These are phyloP conservation scores for Eucriotettix oculatus DNA, from an alignment of 2,888 invertebrate genomes.

Conservation along the genomic window DNA sequence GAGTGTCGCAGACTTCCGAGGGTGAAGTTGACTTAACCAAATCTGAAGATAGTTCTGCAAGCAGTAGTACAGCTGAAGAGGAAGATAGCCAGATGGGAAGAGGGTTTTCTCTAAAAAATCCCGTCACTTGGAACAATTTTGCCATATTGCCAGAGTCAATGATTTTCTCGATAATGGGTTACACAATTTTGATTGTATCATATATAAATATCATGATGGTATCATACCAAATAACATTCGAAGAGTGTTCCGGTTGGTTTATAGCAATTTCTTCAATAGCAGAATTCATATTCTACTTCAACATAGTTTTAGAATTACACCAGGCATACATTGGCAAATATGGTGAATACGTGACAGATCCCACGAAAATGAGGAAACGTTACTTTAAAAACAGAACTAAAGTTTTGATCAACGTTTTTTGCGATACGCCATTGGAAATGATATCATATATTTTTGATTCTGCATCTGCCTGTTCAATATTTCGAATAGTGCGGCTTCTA, in stretches of 20 bases:
- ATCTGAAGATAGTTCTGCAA: neutral
- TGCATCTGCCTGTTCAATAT: too few species aligned
- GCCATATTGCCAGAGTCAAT: neutral
- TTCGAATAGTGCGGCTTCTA: neutral
- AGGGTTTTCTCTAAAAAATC: neutral
- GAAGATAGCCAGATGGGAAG: neutral
- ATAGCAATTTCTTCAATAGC: neutral
- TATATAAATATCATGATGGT: neutral
- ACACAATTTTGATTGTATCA: neutral
- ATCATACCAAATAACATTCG: neutral
- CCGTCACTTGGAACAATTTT: neutral
- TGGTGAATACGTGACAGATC: conserved; percentile 30
- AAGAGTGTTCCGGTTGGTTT: neutral
- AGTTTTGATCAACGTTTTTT: neutral
- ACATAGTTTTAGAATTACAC: conserved; percentile 24
- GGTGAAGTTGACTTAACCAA: neutral
- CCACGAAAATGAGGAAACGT: neutral
- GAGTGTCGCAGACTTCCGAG: neutral
- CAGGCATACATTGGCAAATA: conserved; percentile 33
- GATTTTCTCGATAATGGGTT: neutral
- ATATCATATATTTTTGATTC: too few species aligned
- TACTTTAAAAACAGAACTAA: neutral
- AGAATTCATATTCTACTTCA: neutral
- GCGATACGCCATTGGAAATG: neutral
- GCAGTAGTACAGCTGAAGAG: neutral